Conservation (phyloP, 1,140 invertebrate species). For the Drosophila triauraria region DNA sequence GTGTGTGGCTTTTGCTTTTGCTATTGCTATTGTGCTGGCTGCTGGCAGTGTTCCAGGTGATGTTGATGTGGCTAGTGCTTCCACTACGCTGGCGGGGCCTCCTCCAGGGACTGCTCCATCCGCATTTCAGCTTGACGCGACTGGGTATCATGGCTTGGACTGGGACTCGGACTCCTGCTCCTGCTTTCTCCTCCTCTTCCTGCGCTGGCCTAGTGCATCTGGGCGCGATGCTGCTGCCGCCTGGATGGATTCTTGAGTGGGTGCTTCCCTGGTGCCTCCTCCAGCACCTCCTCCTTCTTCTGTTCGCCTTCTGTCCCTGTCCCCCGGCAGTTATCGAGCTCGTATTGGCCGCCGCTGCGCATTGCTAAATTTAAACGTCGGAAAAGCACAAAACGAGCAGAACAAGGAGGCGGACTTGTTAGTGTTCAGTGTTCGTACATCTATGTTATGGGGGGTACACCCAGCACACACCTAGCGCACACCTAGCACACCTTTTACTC, state of each 20-base stretch:
- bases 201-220: conserved; percentile 3
- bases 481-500: neutral
- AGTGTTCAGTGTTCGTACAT: conserved; percentile 8
- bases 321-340: conserved; percentile 36
- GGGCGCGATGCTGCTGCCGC: neutral
- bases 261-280: conserved; percentile 18
- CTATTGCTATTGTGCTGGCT: conserved; percentile 38
- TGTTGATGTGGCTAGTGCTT: conserved; percentile 12
- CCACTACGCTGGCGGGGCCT: neutral
- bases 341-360: conserved; percentile 29
- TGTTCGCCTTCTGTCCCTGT: conserved; percentile 6
- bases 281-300: neutral
- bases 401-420: conserved; percentile 30
- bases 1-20: conserved; percentile 11
- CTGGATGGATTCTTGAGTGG: conserved; percentile 68
- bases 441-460: neutral
- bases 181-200: conserved; percentile 2
- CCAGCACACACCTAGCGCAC: no score
- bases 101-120: neutral
- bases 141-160: conserved; percentile 38
- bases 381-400: conserved; percentile 19
- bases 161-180: conserved; percentile 4
- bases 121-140: conserved; percentile 71
- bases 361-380: conserved; percentile 56
- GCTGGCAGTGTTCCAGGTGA: conserved; percentile 56